These are phyloP conservation scores for Sebastiscus albofasciatus DNA, from an alignment of 2,797 vertebrate species.

Conservation along the genomic window DNA sequence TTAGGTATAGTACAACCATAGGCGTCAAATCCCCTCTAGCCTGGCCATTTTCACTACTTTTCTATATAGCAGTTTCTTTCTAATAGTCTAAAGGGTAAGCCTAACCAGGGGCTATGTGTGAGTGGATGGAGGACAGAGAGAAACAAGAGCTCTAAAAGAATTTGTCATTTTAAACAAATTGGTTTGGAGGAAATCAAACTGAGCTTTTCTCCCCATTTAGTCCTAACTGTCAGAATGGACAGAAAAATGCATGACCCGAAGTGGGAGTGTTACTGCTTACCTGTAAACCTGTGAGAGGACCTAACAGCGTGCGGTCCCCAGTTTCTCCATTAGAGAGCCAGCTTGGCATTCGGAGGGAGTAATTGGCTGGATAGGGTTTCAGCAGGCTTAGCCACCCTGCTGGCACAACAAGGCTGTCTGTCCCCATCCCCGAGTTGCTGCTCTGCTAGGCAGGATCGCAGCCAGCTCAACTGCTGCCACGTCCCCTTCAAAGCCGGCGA, in stretches of 20 bases:
- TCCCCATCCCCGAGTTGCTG: constrained; percentile 69
- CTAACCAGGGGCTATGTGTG: constrained; percentile 78
- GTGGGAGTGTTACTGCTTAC: constrained; percentile 51
- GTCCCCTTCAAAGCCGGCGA: constrained; percentile 77
- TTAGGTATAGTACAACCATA: constrained; percentile 71
- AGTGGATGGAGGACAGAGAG: constrained; percentile 50
- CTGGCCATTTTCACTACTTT: constrained; percentile 57
- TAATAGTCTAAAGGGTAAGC: constrained; percentile 78
- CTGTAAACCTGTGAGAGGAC: constrained; percentile 64
- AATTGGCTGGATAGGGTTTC: constrained; percentile 83
- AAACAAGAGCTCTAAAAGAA: constrained; percentile 70
- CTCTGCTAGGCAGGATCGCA: constrained; percentile 73
- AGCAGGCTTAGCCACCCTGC: constrained; percentile 81
- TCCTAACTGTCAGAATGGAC: constrained; percentile 39
- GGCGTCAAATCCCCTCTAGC: constrained; percentile 53
- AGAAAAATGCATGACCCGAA: constrained; percentile 25
- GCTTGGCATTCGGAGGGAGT: constrained; percentile 78
- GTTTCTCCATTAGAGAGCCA: constrained; percentile 81
- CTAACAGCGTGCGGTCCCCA: constrained; percentile 72
- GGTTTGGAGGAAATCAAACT: constrained; percentile 68
- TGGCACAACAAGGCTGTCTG: constrained; percentile 77
- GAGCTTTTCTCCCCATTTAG: constrained; percentile 44
- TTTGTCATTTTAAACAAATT: constrained; percentile 80
- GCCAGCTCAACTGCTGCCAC: constrained; percentile 73
- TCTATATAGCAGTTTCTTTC: constrained; percentile 53